Conservation (phyloP, 35 echinoderm and acorn worm species). For the Diadema setosum region DNA sequence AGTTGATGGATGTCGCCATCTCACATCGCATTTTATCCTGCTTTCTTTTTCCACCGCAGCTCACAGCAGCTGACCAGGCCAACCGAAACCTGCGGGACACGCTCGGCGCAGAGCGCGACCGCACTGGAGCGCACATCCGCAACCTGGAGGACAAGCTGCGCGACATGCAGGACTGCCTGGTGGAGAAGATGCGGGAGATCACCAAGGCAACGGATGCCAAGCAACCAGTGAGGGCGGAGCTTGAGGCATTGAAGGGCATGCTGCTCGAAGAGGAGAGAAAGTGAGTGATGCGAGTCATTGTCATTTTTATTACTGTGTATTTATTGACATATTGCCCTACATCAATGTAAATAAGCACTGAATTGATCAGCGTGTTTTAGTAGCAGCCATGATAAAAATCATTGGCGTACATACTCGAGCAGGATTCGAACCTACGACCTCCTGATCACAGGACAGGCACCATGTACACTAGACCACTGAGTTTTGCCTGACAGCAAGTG, state of each 20-base stretch:
- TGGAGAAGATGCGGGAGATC: conserved; percentile 93
- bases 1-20: too few species aligned
- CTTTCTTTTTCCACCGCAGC: not conserved
- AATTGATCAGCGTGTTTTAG: too few species aligned
- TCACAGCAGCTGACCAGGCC: conserved; percentile 48
- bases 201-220: conserved; percentile 76
- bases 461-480: too few species aligned
- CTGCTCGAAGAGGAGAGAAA: conserved; percentile 90
- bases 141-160: conserved; percentile 88
- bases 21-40: not conserved
- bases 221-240: conserved; percentile 87
- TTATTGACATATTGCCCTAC: too few species aligned
- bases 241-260: conserved; percentile 81
- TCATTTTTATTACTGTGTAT: too few species aligned
- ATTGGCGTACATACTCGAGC: too few species aligned
- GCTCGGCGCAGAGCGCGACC: conserved; percentile 43
- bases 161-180: conserved; percentile 78
- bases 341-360: too few species aligned
- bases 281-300: too few species aligned
- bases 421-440: too few species aligned
- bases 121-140: conserved; percentile 59
- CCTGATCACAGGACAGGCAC: too few species aligned
- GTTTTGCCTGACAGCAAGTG: too few species aligned
- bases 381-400: too few species aligned
- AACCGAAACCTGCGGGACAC: conserved; percentile 48